Conservation (phyloP, 2,797 vertebrate genomes). For the Dicrostonyx torquatus region DNA sequence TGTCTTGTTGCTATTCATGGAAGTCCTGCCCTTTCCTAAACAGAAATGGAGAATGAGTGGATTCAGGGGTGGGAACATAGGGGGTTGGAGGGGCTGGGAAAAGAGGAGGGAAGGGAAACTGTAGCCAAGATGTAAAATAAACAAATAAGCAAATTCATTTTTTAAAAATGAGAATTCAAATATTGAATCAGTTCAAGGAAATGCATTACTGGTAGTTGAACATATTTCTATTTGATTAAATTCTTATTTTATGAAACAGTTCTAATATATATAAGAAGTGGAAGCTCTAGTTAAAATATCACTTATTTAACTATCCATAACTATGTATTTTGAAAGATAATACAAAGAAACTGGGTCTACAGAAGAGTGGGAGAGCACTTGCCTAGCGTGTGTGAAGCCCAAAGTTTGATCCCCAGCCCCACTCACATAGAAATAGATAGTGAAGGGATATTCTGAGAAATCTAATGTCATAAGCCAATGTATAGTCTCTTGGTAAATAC, state of each 20-base stretch:
- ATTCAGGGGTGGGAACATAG: not conserved
- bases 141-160: not conserved
- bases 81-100: not conserved
- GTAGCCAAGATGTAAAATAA: not conserved
- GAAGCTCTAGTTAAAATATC: not conserved
- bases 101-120: not conserved
- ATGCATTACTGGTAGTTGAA: not conserved
- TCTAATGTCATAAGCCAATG: not conserved
- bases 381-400: not conserved
- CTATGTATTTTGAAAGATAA: not conserved
- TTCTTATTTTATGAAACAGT: not conserved
- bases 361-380: not conserved
- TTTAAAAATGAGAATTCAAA: constrained; percentile 23
- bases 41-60: not conserved
- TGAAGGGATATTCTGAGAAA: constrained; percentile 8
- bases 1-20: not conserved
- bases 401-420: not conserved
- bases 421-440: not conserved
- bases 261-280: constrained; percentile 14
- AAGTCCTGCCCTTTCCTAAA: not conserved
- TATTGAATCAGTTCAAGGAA: not conserved
- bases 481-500: not conserved
- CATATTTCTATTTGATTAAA: not conserved
- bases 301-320: constrained; percentile 11
- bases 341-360: not conserved